phyloP scores from a whole-genome alignment of 1,140 invertebrate species.

The Ridgeia piscesae region DNA sequence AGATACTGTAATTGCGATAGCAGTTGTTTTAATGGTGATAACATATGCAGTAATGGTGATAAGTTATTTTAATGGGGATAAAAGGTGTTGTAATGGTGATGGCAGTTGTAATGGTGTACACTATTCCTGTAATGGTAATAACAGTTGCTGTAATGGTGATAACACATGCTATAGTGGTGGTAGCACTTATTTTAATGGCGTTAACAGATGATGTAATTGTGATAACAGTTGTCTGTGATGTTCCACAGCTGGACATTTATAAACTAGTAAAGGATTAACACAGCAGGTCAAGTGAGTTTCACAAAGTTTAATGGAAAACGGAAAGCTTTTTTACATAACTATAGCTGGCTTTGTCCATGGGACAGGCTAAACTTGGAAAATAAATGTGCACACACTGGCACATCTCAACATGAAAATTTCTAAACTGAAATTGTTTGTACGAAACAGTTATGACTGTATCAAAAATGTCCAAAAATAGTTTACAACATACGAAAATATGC shows the following conservation, averaged over 20 bases:
- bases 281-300: not conserved
- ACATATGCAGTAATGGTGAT: too few species aligned
- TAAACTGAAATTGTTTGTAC: not conserved
- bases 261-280: not conserved
- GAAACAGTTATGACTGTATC: not conserved
- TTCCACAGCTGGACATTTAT: not conserved
- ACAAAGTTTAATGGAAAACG: conserved; percentile 1
- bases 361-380: conserved; percentile 1
- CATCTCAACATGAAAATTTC: not conserved
- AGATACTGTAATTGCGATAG: too few species aligned
- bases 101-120: too few species aligned
- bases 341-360: not conserved
- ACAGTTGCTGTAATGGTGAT: too few species aligned
- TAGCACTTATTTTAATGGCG: too few species aligned
- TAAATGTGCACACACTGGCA: not conserved
- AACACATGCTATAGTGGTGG: too few species aligned
- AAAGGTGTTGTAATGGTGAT: too few species aligned
- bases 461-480: not conserved
- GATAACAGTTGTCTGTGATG: too few species aligned
- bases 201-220: too few species aligned
- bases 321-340: conserved; percentile 6
- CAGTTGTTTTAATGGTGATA: too few species aligned
- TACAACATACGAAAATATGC: conserved; percentile 1
- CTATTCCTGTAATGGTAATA: too few species aligned
- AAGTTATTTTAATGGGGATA: too few species aligned